Evolutionary conservation across 2,888 invertebrate species (phyloP).

Genomic region (Drosophila buzzatii): DNA sequence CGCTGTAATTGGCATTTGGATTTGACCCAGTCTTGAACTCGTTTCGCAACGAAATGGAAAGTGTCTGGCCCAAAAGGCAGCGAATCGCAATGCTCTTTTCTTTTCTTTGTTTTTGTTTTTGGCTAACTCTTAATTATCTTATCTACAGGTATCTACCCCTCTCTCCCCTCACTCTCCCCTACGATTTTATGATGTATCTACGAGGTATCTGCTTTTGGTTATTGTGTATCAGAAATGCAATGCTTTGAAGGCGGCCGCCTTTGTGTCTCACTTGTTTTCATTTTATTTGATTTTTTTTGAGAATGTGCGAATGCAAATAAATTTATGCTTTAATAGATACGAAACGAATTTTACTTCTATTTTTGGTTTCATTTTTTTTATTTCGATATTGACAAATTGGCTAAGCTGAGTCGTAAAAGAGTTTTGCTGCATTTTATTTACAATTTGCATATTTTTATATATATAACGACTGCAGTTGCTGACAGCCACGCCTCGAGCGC

Average conservation of each 20-base stretch:
- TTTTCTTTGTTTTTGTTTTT: background rate
- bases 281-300: slow-evolving; percentile 4
- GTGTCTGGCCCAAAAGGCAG: slow-evolving; percentile 47
- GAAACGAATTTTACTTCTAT: slow-evolving; percentile 2
- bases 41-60: slow-evolving; percentile 74
- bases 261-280: slow-evolving; percentile 22
- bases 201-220: slow-evolving; percentile 15
- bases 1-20: slow-evolving; percentile 72
- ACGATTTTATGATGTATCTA: slow-evolving; percentile 10
- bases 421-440: slow-evolving; percentile 62
- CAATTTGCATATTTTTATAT: slow-evolving; percentile 52
- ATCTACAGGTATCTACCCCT: slow-evolving; percentile 40
- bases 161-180: slow-evolving; percentile 15
- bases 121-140: slow-evolving; percentile 62
- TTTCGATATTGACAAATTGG: slow-evolving; percentile 52
- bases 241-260: slow-evolving; percentile 73
- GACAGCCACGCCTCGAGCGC: slow-evolving; percentile 61
- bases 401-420: slow-evolving; percentile 26
- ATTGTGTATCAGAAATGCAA: slow-evolving; percentile 54
- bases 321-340: slow-evolving; percentile 19
- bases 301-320: slow-evolving; percentile 27
- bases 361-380: background rate
- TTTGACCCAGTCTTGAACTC: slow-evolving; percentile 73
- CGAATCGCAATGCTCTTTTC: slow-evolving; percentile 7
- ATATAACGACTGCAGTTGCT: slow-evolving; percentile 56